Conservation (phyloP, 2,888 invertebrate genomes). For the Griposia aprilina region DNA sequence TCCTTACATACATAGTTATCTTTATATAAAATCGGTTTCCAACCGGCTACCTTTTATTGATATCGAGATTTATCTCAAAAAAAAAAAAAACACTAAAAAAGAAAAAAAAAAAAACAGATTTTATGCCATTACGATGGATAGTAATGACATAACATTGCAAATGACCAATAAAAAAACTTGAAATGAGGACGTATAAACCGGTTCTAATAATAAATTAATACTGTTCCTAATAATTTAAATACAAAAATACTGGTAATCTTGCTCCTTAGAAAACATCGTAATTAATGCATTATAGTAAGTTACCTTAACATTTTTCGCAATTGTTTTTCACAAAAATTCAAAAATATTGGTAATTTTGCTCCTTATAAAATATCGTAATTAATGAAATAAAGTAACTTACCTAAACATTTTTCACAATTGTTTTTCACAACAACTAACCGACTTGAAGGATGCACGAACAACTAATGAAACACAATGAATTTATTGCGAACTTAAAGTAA, state of each 20-base stretch:
- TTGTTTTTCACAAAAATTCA: neutral
- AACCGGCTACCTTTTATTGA: neutral
- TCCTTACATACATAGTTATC: neutral
- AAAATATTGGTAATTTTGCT: neutral
- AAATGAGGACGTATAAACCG: neutral
- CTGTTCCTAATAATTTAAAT: no score
- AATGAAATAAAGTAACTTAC: slow-evolving; percentile 23
- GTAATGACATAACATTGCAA: neutral
- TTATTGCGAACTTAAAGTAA: neutral
- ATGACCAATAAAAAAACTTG: neutral
- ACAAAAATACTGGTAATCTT: neutral
- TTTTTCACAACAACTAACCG: neutral
- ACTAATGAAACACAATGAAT: slow-evolving; percentile 2
- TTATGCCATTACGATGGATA: neutral
- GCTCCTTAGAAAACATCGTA: no score
- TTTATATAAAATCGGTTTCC: neutral
- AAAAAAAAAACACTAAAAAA: no score
- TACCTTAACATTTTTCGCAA: slow-evolving; percentile 32
- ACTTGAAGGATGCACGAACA: neutral
- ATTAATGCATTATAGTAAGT: slow-evolving; percentile 7
- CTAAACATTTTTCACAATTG: slow-evolving; percentile 20
- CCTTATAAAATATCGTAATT: no score
- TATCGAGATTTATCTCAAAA: no score
- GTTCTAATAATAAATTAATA: neutral
- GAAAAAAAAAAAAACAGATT: no score